phyloP scores from a whole-genome alignment of 2,797 vertebrate species.

The Cygnus olor region DNA sequence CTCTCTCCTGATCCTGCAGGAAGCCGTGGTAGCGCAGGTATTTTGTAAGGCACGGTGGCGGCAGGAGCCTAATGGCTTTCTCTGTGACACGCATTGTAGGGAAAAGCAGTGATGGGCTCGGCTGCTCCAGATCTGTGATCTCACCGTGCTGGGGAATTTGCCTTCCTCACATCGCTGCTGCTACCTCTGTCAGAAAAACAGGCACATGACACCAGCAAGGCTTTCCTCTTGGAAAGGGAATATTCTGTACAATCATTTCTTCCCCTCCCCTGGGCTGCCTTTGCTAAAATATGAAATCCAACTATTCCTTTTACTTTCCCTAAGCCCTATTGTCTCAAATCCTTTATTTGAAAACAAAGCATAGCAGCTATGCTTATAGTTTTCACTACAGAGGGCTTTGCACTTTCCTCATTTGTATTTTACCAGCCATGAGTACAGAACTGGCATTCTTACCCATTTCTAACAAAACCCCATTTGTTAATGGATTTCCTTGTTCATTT shows the following conservation, averaged over 20 bases:
- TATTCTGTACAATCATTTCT: background rate
- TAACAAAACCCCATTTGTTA: slow-evolving; percentile 43
- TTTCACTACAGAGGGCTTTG: background rate
- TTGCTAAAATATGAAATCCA: background rate
- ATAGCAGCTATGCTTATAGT: background rate
- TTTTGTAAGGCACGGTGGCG: background rate
- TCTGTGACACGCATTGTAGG: background rate
- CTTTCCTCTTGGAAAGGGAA: background rate
- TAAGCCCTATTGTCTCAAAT: background rate
- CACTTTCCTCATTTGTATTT: slow-evolving; percentile 10
- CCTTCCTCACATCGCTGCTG: background rate
- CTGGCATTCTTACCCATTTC: background rate
- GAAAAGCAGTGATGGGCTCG: background rate
- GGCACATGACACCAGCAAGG: background rate
- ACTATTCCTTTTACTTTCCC: background rate
- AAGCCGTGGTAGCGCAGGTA: background rate
- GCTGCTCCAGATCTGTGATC: background rate
- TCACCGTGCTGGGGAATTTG: background rate
- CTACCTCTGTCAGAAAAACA: background rate
- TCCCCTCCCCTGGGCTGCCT: background rate
- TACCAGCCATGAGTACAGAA: slow-evolving; percentile 24
- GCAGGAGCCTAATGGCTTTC: background rate
- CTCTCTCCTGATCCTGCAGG: background rate
- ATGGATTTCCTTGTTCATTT: slow-evolving; percentile 68
- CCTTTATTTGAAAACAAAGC: background rate